phyloP scores from a whole-genome alignment of 2,888 invertebrate species.

The Serripes groenlandicus region DNA sequence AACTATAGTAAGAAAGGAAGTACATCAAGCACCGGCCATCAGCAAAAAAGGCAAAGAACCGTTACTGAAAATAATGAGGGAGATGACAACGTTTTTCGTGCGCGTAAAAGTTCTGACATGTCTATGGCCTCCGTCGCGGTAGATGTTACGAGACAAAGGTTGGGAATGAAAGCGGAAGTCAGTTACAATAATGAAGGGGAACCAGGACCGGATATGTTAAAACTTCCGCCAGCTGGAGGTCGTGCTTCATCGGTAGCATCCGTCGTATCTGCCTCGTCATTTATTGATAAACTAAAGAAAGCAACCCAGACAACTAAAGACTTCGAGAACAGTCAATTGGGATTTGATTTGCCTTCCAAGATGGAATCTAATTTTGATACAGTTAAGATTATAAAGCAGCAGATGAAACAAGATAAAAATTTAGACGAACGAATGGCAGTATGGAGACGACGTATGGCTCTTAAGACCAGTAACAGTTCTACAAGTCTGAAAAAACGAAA shows the following conservation, averaged over 20 bases:
- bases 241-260: slow-evolving; percentile 22
- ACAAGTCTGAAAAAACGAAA: not conserved
- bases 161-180: not conserved
- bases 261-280: slow-evolving; percentile 23
- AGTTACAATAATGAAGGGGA: not conserved
- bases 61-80: slow-evolving; percentile 1
- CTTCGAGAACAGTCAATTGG: not conserved
- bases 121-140: not conserved
- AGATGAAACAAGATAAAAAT: slow-evolving; percentile 45
- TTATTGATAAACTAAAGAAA: slow-evolving; percentile 25
- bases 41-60: slow-evolving; percentile 1
- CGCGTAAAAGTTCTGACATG: not conserved
- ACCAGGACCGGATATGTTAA: not conserved
- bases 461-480: slow-evolving; percentile 12
- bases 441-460: slow-evolving; percentile 60
- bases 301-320: slow-evolving; percentile 3
- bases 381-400: slow-evolving; percentile 53
- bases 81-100: slow-evolving; percentile 7
- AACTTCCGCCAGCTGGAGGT: not conserved
- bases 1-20: not conserved
- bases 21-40: not conserved
- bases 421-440: slow-evolving; percentile 58
- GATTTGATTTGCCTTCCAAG: slow-evolving; percentile 39
- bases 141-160: not conserved
- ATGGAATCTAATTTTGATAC: slow-evolving; percentile 46